Conservation (phyloP, 2,888 invertebrate species). For the Anticlea derivata region DNA sequence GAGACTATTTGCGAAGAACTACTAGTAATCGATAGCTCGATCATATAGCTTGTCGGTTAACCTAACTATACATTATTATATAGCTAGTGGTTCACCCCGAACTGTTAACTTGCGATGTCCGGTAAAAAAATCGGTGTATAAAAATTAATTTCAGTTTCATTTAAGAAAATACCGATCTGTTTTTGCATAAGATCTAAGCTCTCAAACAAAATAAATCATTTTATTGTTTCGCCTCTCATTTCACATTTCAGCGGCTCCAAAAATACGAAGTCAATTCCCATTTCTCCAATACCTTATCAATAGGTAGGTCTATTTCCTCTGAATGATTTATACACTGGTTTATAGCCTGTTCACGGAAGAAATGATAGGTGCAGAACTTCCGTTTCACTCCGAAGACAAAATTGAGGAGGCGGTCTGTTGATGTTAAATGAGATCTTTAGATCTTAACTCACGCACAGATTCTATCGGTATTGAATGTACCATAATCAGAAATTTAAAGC, state of each 20-base stretch:
- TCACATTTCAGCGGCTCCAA: constrained; percentile 12
- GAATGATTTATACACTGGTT: constrained; percentile 16
- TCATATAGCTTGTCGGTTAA: no score
- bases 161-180: no score
- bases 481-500: no score
- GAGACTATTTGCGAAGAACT: no score
- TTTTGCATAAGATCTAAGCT: neutral
- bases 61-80: no score
- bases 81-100: no score
- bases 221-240: constrained; percentile 19
- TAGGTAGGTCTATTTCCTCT: constrained; percentile 16
- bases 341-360: neutral
- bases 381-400: neutral
- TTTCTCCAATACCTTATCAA: constrained; percentile 18
- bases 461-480: no score
- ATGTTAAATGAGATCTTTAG: neutral
- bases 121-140: no score
- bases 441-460: neutral
- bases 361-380: neutral
- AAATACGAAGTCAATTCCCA: constrained; percentile 6
- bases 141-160: no score
- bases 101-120: no score
- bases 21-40: no score
- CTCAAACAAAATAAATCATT: constrained; percentile 14
- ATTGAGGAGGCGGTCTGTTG: neutral